Evolutionary conservation across 2,888 invertebrate species (phyloP).

Genomic region (Drosophila helvetica): DNA sequence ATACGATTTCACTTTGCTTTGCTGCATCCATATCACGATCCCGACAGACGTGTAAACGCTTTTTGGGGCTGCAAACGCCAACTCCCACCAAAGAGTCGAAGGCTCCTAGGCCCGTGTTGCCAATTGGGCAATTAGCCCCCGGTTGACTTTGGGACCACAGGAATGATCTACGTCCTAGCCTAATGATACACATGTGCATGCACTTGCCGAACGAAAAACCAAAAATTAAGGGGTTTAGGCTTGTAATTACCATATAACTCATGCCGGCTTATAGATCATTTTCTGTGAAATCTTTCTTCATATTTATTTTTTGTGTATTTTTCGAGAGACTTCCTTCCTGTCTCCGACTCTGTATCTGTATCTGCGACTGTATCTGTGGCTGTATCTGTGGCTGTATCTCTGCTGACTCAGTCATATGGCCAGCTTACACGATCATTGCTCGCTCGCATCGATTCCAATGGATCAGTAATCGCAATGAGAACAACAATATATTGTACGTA

Average conservation of each 20-base stretch:
- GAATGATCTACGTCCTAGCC: neutral
- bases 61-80: neutral
- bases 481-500: neutral
- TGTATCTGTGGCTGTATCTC: neutral
- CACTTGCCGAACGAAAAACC: no score
- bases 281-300: neutral
- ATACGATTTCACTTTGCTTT: neutral
- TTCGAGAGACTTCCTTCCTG: neutral
- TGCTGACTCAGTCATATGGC: constrained; percentile 64
- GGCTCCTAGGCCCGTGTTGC: neutral
- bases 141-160: constrained; percentile 22
- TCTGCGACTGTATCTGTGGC: no score
- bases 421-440: constrained; percentile 58
- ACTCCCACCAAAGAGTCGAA: constrained; percentile 21
- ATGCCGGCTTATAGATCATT: constrained; percentile 9
- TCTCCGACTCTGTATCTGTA: neutral
- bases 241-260: neutral
- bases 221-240: neutral
- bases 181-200: neutral
- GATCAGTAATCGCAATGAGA: constrained; percentile 42
- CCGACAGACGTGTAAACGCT: neutral
- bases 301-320: constrained; percentile 6
- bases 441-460: constrained; percentile 53
- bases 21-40: neutral
- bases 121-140: constrained; percentile 40